Evolutionary conservation across 1,140 invertebrate genomes (phyloP), one percentile per base, ranked within the genome.

Genomic region (Nasonia longicornis): DNA sequence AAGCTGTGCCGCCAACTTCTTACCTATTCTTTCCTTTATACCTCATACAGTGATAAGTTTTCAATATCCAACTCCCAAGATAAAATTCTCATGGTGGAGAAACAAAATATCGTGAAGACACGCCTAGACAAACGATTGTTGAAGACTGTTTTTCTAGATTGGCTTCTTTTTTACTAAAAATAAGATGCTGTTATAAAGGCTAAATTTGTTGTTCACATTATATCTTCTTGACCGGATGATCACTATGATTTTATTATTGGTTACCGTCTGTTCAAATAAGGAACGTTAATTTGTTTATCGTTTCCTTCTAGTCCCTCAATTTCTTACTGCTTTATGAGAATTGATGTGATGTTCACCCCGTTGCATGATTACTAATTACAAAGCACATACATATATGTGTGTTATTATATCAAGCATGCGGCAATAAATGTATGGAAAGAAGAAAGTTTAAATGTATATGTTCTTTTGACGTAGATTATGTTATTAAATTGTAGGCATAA

Each of bases 61-160:
- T 86, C 89, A 89, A 72, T 91, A 90, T 81, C 88, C 89, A 48
- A 90, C 89, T 75, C 91, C 92, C 72, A 92, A 92, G 85, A 92
- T 94, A 87, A 91, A 93, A 86, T 93, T 93, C 87, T 93, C 92
- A 16, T 94, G 93, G 93, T 94, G 93, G 93, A 92, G 93, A 48
- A 93, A 94, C 75, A 94, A 94, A 88, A 94, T 94, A 83, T 94
- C 93, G 92, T 94, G 93, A 94, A 91, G 89, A 82, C 87, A 90
- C 87, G 89, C 88, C 71, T 90, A 89, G 86, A 80, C 48, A 85
- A 67, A 73, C 71, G 10, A 77, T 72, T 64, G n/a, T n/a, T n/a
- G 70, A 74, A 78, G 81, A 78, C 76, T 78, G 63, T 70, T 70
- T 82, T 45, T 70, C 12, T 64, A n/a, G 75, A 58, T n/a, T 73